Base-by-base conservation (phyloP, 2,797 vertebrate species). In the Crenuchus spilurus region DNA sequence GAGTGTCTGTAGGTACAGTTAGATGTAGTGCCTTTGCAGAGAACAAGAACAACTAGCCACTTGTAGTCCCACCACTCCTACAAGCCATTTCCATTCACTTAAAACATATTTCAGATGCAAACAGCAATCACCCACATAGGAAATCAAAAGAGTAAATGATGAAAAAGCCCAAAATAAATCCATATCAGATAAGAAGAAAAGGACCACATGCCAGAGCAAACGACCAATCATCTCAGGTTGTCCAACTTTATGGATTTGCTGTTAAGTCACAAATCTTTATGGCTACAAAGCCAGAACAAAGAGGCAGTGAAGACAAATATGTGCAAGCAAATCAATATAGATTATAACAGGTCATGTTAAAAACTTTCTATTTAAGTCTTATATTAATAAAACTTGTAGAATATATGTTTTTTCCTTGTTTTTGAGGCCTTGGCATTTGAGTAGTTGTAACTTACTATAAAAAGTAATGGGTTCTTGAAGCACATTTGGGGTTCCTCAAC, bases 191-290 rank as follows among this genome's bases (percentile, higher is more conserved):
- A 75, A 81, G 72, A 30, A 52, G 44, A 55, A 68, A 70, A 49
- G 69, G 22, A 39, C 48, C 57, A 63, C 70, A 74, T 54, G 70
- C 74, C 67, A 68, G 67, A 55, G 54, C 55, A 77, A 75, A 79
- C 68, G 72, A 75, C 63, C 70, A 68, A 75, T 66, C 70, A 70
- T 76, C 46, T 46, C 14, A 35, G 39, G 63, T 30, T 54, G 64
- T 70, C 60, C 73, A 57, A 54, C 73, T 70, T 70, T 72, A 72
- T 64, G 42, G 70, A 71, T 60, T 70, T 71, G 69, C 60, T 62
- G 70, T 75, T 71, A 60, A 69, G 70, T 76, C 76, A 76, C 73
- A 78, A 83, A 76, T 73, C 72, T 74, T 74, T 75, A 78, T 57
- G 46, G 49, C 67, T 66, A 70, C 69, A 76, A 72, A 78, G 49